These are phyloP conservation scores for Muricea muricata DNA, from an alignment of 92 coral and sea anemone species.

Conservation along the genomic window DNA sequence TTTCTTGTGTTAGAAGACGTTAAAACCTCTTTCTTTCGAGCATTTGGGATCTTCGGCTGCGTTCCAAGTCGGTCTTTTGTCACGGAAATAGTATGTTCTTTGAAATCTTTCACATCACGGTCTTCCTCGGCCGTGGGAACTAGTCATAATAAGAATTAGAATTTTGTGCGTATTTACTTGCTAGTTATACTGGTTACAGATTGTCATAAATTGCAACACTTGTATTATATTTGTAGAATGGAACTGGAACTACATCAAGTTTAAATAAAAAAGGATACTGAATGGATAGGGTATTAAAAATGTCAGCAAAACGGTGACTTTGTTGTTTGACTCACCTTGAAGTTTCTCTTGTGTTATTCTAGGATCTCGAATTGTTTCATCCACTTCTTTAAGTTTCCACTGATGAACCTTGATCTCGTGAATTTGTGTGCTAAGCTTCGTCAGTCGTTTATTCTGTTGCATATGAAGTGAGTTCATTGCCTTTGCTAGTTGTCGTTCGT, in stretches of 20 bases:
- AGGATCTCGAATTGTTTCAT: neutral
- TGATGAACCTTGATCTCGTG: slow-evolving; percentile 29
- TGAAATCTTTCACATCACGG: neutral
- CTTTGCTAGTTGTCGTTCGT: slow-evolving; percentile 39
- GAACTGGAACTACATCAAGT: no score
- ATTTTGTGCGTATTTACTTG: no score
- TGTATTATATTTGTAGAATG: no score
- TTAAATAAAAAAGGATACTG: no score
- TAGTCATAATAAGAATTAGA: neutral
- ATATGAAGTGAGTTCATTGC: slow-evolving; percentile 16
- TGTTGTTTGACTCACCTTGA: neutral
- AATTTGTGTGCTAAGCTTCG: slow-evolving; percentile 19
- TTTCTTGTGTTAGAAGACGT: neutral
- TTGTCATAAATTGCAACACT: no score
- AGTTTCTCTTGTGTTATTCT: neutral
- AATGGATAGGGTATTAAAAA: no score
- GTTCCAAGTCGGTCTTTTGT: neutral
- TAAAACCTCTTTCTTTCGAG: neutral
- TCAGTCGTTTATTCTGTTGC: slow-evolving; percentile 5
- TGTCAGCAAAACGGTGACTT: no score
- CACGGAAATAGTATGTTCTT: neutral
- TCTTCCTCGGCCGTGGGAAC: neutral
- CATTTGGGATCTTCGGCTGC: neutral
- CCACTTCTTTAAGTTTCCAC: slow-evolving; percentile 10
- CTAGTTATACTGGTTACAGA: no score